Evolutionary conservation across 2,888 invertebrate species (phyloP).

Genomic region (Ptilodon capucinus): DNA sequence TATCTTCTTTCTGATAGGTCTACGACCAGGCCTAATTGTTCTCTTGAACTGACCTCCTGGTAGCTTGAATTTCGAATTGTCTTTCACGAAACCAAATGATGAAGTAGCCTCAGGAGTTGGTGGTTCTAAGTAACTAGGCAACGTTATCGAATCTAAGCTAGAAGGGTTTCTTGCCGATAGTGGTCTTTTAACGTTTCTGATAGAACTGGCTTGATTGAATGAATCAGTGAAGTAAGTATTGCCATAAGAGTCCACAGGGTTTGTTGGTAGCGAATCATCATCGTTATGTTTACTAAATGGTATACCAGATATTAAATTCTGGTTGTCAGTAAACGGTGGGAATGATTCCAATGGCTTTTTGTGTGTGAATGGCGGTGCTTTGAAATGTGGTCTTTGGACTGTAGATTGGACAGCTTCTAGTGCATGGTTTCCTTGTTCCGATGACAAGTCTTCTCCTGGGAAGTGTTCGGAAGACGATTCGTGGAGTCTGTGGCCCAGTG

Average conservation of each 20-base stretch:
- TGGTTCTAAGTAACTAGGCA: slow-evolving; percentile 77
- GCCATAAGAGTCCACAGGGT: slow-evolving; percentile 69
- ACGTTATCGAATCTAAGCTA: slow-evolving; percentile 57
- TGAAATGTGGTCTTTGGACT: slow-evolving; percentile 61
- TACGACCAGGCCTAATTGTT: slow-evolving; percentile 59
- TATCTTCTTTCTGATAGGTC: slow-evolving; percentile 74
- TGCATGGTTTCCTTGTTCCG: slow-evolving; percentile 72
- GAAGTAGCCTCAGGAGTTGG: slow-evolving; percentile 68
- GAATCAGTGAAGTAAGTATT: slow-evolving; percentile 72
- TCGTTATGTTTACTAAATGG: slow-evolving; percentile 59
- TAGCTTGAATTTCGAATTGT: slow-evolving; percentile 60
- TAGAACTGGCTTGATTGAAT: slow-evolving; percentile 68
- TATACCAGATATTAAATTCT: slow-evolving; percentile 64
- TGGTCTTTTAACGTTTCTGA: slow-evolving; percentile 68
- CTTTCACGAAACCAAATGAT: slow-evolving; percentile 62
- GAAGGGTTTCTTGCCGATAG: slow-evolving; percentile 47
- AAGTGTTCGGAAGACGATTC: slow-evolving; percentile 79
- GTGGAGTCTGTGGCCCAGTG: slow-evolving; percentile 79
- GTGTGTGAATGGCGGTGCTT: slow-evolving; percentile 58
- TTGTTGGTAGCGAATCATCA: slow-evolving; percentile 53
- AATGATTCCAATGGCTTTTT: slow-evolving; percentile 38
- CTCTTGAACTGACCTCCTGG: slow-evolving; percentile 64
- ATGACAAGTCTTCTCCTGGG: slow-evolving; percentile 80
- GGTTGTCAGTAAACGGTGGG: slow-evolving; percentile 50
- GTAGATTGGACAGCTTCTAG: slow-evolving; percentile 73